phyloP scores from a whole-genome alignment of 2,888 invertebrate species.

The Campoplex capitator region DNA sequence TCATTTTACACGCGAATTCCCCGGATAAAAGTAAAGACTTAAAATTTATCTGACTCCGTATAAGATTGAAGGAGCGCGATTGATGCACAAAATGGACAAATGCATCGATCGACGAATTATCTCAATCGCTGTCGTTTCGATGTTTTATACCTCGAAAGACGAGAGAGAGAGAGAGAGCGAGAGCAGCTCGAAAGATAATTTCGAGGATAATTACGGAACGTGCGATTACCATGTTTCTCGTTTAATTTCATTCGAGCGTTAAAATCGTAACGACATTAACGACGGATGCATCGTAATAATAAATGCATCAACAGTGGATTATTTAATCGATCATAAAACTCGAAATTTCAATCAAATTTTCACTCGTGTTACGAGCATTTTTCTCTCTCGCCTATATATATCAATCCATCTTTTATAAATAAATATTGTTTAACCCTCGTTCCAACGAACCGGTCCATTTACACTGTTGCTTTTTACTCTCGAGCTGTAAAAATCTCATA shows the following conservation, averaged over 20 bases:
- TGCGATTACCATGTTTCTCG: constrained; percentile 1
- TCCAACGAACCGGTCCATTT: not conserved
- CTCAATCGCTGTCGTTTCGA: not conserved
- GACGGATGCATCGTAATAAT: constrained; percentile 12
- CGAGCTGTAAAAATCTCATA: not conserved
- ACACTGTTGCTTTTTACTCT: not conserved
- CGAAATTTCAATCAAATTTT: not conserved
- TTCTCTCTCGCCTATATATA: not conserved
- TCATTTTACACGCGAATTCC: not conserved
- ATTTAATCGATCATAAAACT: not conserved
- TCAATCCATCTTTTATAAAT: not conserved
- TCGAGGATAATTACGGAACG: not conserved
- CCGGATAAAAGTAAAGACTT: not conserved
- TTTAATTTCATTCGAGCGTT: constrained; percentile 9
- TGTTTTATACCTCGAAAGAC: not conserved
- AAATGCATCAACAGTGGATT: constrained; percentile 13
- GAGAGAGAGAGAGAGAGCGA: too few species aligned
- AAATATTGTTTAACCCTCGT: not conserved
- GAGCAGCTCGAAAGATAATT: not conserved
- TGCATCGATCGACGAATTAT: not conserved
- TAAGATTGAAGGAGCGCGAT: not conserved
- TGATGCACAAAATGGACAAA: not conserved
- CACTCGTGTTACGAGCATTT: not conserved
- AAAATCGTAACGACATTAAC: constrained; percentile 9
- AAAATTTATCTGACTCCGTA: not conserved